Base-by-base conservation (phyloP, 2,113 vertebrate species). In the Paedocypris sp. region DNA sequence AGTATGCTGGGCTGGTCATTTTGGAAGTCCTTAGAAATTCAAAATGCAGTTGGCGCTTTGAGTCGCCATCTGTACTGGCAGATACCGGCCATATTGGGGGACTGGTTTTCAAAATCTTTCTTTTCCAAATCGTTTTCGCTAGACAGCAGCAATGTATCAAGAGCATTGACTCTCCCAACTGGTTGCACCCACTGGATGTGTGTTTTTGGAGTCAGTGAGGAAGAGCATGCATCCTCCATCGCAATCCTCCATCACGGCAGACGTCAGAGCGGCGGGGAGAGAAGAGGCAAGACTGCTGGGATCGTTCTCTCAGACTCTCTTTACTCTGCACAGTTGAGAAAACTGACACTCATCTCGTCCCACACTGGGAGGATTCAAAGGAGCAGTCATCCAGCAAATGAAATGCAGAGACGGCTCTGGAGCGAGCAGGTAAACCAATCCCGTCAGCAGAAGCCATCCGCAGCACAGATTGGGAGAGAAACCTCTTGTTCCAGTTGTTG, bases 381-480 rank as follows among this genome's bases (percentile, higher is more conserved):
- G 43, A 54, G 62, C 69, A 68, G 61, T 58, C 69, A 68, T 50
- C 56, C 69, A 61, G 65, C 50, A 72, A 72, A 72, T 68, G 56
- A 64, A 72, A 61, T 52, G 57, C 57, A 61, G 36, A 47, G 18
- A 56, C 41, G 8, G 58, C 49, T 50, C 29, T 35, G 41, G 32
- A 32, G 33, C 39, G 52, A 33, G 48, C 49, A 25, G n/a, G n/a
- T 22, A 23, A 22, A 16, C 28, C 45, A 22, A 3, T 47, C 19
- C 38, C n/a, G n/a, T n/a, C 20, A 33, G 38, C 31, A 22, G 53
- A 51, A 57, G n/a, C 13, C 9, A 29, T 61, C 57, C 54, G 65
- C 65, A 52, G 41, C 25, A 35, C 15, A 42, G 48, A 22, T 33
- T 2, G 16, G 26, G 41, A 20, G 8, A 36, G 38, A 65, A 50